These are phyloP conservation scores for Promerops cafer DNA, from an alignment of 2,113 vertebrate genomes.

Conservation along the genomic window DNA sequence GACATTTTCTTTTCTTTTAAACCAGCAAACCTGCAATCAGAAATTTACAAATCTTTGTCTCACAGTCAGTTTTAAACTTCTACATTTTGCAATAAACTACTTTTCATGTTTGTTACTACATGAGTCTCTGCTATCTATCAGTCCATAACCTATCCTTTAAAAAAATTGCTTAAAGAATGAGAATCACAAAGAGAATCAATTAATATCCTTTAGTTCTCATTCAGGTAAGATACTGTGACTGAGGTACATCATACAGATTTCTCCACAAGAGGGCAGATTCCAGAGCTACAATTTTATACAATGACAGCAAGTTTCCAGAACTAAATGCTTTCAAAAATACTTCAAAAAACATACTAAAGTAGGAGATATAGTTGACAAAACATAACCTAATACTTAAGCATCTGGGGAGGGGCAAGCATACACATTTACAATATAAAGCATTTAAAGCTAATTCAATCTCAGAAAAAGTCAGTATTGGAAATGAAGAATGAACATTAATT, in stretches of 20 bases:
- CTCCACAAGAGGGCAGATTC: slow-evolving; percentile 29
- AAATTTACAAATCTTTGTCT: background rate
- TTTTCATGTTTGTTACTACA: background rate
- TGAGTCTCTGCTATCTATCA: background rate
- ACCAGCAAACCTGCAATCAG: background rate
- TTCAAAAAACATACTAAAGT: background rate
- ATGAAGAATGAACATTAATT: background rate
- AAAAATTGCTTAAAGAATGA: background rate
- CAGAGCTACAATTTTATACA: background rate
- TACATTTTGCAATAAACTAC: background rate
- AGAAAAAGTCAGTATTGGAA: background rate
- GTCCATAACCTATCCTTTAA: background rate
- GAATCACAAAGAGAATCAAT: background rate
- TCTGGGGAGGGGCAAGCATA: background rate
- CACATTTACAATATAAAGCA: background rate
- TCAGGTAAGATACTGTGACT: accelerated
- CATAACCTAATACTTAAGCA: background rate
- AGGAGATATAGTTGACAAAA: background rate
- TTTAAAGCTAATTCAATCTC: background rate
- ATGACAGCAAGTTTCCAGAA: background rate
- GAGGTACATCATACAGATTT: background rate
- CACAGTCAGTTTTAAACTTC: background rate
- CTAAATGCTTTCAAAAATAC: background rate
- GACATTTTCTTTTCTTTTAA: background rate
- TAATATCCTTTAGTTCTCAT: background rate